phyloP scores from a whole-genome alignment of 2,797 vertebrate genomes.

The Pogoniulus pusillus region DNA sequence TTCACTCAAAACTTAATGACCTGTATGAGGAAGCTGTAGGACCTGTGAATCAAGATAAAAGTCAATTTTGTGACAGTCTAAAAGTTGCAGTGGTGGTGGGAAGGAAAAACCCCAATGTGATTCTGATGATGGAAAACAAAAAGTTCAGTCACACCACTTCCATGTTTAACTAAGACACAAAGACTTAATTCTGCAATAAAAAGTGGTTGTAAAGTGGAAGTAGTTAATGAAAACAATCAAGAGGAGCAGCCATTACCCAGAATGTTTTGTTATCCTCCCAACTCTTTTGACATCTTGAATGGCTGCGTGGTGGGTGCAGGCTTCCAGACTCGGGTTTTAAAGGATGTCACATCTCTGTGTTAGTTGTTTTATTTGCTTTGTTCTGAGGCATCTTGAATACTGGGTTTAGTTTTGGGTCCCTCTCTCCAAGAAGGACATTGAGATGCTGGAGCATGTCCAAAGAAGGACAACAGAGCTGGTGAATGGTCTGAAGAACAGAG shows the following conservation, averaged over 20 bases:
- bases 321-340: not conserved
- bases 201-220: not conserved
- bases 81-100: not conserved
- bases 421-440: no score
- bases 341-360: not conserved
- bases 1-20: not conserved
- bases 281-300: fast-evolving
- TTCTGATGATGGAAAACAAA: not conserved
- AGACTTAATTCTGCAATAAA: not conserved
- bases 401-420: no score
- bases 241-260: not conserved
- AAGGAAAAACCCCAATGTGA: not conserved
- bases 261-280: not conserved
- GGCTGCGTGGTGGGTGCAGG: fast-evolving
- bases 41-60: not conserved
- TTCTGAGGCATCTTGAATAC: not conserved
- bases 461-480: no score
- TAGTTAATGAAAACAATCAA: not conserved
- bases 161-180: not conserved
- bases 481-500: no score
- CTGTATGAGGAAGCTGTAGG: not conserved
- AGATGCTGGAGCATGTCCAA: no score
- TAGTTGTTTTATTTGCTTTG: not conserved
- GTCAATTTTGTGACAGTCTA: not conserved
- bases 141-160: not conserved